Evolutionary conservation across 1,140 invertebrate species (phyloP), one percentile per base, ranked within the genome.

Genomic region (Mya arenaria): DNA sequence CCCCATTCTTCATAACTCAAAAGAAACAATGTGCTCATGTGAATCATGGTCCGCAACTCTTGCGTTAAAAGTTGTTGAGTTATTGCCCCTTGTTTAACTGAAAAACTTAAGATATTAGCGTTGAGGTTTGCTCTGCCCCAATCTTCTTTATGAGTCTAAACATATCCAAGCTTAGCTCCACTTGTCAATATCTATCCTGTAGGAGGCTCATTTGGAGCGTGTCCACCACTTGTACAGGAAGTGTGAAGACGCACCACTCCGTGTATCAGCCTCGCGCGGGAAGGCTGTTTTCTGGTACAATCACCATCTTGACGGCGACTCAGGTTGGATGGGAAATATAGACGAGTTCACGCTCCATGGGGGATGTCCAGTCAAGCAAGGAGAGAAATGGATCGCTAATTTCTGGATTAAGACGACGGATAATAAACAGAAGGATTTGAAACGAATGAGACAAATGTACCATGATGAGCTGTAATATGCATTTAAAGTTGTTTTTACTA

Each of bases 211-310:
- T 56, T 13, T 73, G 25, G 39, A 39, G 15, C 5, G 44, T n/a
- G 39, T 72, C n/a, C 56, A 63, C 6, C 75, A 89, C 55, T 44
- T 89, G 13, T 87, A 85, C 56, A 72, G 71, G 44, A 80, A 84
- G 13, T 89, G 88, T 82, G 62, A 78, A 30, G 68, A 86, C 25
- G 74, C 85, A 17, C 71, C 55, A 25, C 52, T 89, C 1, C 79
- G 36, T 68, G 85, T 89, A 2, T 32, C 55, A 56, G 83, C 88
- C 17, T 36, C 62, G 25, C 83, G 81, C 41, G 81, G 88, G 4
- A 89, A 89, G 60, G 88, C 86, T 28, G 73, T 89, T 5, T 82
- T 87, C 15, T 89, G 88, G 88, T 89, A 89, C 58, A 89, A 89
- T 56, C 88, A 89, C 65, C 82, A 85, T 71, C 62, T 89, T n/a